phyloP scores from a whole-genome alignment of 2,797 vertebrate species.

The Ambastaia sidthimunki region DNA sequence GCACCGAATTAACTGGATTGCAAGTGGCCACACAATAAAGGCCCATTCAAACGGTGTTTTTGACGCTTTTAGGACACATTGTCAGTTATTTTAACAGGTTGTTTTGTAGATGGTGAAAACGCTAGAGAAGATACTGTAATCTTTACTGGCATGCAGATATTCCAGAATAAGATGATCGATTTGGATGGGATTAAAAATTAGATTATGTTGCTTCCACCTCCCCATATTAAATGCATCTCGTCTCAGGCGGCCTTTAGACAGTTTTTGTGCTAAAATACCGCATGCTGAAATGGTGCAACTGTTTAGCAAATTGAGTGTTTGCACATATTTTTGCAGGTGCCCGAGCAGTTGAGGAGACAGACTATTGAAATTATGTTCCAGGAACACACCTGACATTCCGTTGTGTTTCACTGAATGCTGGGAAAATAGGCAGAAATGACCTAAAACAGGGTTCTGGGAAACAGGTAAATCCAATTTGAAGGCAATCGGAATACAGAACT shows the following conservation, averaged over 20 bases:
- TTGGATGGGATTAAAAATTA: neutral
- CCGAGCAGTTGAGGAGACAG: neutral
- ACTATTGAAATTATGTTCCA: neutral
- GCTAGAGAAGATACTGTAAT: neutral
- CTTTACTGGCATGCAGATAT: neutral
- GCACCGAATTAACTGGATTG: neutral
- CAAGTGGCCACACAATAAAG: neutral
- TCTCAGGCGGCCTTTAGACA: neutral
- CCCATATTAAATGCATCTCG: neutral
- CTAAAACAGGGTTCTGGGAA: constrained; percentile 60
- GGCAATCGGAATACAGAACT: constrained; percentile 72
- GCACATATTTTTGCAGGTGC: neutral
- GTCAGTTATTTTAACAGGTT: neutral
- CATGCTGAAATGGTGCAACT: neutral
- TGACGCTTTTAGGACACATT: no score
- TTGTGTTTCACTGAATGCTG: constrained; percentile 52
- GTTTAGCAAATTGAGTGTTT: neutral
- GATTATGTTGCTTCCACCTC: neutral
- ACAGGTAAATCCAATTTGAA: constrained; percentile 77
- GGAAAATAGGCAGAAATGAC: constrained; percentile 50
- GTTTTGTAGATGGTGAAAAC: no score
- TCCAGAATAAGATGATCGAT: neutral
- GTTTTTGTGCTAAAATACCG: neutral
- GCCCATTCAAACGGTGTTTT: neutral
- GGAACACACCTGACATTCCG: constrained; percentile 50